A percentile compares a stretch with the other conserved stretches of the same genome.
Evolutionary conservation across 2,797 vertebrate species (phyloP).

Genomic region (Botia kubotai): DNA sequence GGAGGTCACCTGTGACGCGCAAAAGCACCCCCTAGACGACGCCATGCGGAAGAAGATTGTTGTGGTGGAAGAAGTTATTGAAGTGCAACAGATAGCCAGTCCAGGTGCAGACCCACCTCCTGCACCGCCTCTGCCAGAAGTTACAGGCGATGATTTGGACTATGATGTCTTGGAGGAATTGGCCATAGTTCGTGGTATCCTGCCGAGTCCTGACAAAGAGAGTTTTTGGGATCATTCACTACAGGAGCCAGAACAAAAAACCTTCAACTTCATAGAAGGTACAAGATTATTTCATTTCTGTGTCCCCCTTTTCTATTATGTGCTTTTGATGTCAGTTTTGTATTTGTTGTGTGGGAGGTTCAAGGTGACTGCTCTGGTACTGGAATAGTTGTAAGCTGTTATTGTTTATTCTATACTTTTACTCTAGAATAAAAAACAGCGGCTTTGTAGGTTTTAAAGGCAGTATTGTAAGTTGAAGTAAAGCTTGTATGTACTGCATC

Average conservation of each 20-base stretch:
- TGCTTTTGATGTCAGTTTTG: slow-evolving; percentile 64
- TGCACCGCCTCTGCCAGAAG: slow-evolving; percentile 60
- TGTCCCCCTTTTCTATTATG: slow-evolving; percentile 62
- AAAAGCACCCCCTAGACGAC: slow-evolving; percentile 67
- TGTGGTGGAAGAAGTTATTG: slow-evolving; percentile 82
- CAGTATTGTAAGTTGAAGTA: not conserved
- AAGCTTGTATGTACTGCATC: not conserved
- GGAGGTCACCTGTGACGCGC: slow-evolving; percentile 60
- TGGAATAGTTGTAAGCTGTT: slow-evolving; percentile 39
- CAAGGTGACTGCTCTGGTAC: slow-evolving; percentile 56
- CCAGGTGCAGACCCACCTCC: slow-evolving; percentile 64
- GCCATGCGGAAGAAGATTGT: slow-evolving; percentile 83
- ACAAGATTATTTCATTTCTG: slow-evolving; percentile 52
- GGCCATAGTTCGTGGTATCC: slow-evolving; percentile 71
- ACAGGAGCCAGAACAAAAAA: slow-evolving; percentile 76
- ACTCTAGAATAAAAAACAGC: not conserved
- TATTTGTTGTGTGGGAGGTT: slow-evolving; percentile 71
- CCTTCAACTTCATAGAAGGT: slow-evolving; percentile 83
- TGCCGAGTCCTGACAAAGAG: slow-evolving; percentile 66
- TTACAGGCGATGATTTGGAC: slow-evolving; percentile 74
- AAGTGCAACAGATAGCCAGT: slow-evolving; percentile 76
- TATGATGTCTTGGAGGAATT: slow-evolving; percentile 78
- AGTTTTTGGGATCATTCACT: slow-evolving; percentile 79
- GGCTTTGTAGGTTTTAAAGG: not conserved
- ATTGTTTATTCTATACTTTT: not conserved